phyloP scores from a whole-genome alignment of 53 echinoderm and acorn worm species.

The Arbacia lixula region DNA sequence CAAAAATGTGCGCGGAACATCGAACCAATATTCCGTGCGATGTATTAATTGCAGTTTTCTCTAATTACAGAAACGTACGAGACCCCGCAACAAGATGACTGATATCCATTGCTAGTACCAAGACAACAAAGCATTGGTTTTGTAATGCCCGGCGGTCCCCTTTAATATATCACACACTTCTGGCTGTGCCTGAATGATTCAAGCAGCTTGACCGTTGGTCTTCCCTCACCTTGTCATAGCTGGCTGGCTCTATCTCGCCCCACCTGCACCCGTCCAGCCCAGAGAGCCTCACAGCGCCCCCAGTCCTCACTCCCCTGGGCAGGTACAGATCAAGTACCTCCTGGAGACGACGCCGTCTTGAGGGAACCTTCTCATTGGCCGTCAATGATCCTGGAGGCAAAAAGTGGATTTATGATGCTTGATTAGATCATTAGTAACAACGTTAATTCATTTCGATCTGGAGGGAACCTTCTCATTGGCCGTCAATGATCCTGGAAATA shows the following conservation, averaged over 20 bases:
- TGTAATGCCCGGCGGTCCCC: no score
- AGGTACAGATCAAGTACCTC: conserved; percentile 69
- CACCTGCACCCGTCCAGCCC: conserved; percentile 68
- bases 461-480: conserved; percentile 70
- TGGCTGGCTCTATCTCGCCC: conserved; percentile 77
- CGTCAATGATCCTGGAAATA: conserved; percentile 68
- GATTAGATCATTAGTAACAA: no score
- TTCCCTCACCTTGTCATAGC: conserved; percentile 88
- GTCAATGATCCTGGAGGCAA: conserved; percentile 68
- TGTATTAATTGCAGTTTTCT: not conserved
- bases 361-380: conserved; percentile 67
- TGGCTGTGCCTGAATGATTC: not conserved
- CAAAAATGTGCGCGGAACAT: no score
- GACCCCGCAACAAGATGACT: not conserved
- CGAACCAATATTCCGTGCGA: no score
- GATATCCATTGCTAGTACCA: no score
- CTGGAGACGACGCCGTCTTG: conserved; percentile 66
- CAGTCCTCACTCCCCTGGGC: conserved; percentile 45
- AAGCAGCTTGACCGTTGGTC: not conserved
- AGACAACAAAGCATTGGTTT: no score
- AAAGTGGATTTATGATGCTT: no score
- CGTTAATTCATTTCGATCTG: no score
- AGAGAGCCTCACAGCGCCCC: conserved; percentile 67
- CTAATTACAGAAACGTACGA: not conserved
- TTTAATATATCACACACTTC: not conserved